A percentile compares a stretch with the other conserved stretches of the same genome.
These are phyloP conservation scores for Blastomussa wellsi DNA, from an alignment of 92 coral and sea anemone species.

Conservation along the genomic window DNA sequence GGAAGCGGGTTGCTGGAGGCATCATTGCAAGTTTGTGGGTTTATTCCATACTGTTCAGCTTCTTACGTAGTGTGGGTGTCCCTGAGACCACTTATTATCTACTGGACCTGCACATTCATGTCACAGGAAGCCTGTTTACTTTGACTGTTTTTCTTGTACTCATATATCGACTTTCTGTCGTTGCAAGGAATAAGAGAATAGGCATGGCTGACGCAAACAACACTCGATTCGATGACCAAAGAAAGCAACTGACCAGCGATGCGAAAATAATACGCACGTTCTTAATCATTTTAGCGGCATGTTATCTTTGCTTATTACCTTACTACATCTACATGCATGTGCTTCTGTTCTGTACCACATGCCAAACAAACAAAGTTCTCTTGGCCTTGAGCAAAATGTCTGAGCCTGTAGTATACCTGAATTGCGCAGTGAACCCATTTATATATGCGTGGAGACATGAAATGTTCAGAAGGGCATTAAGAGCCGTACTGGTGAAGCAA, in stretches of 20 bases:
- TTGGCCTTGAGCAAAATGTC: conserved; percentile 22
- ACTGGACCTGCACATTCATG: conserved; percentile 50
- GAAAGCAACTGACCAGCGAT: conserved; percentile 7
- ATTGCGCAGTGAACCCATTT: conserved; percentile 47
- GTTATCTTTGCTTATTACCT: conserved; percentile 45
- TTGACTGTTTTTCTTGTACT: conserved; percentile 29
- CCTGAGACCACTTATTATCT: conserved; percentile 21
- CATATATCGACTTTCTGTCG: conserved; percentile 21
- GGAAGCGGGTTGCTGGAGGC: conserved; percentile 2
- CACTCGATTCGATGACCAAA: conserved; percentile 1
- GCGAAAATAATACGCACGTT: conserved; percentile 38
- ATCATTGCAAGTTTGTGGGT: conserved; percentile 36
- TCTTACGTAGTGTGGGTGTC: conserved; percentile 41
- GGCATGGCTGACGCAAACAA: conserved; percentile 11
- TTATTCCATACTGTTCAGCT: conserved; percentile 43
- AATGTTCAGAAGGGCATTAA: conserved; percentile 25
- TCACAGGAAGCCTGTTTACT: conserved; percentile 35
- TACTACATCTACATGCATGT: conserved; percentile 47
- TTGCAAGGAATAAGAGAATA: conserved; percentile 13
- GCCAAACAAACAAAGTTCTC: conserved; percentile 9
- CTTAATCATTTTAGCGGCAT: conserved; percentile 30
- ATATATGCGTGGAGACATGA: conserved; percentile 42
- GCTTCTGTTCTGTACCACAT: conserved; percentile 28
- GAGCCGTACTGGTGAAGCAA: background rate
- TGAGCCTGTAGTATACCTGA: conserved; percentile 57